Evolutionary conservation across 2,888 invertebrate species (phyloP).

Genomic region (Prenolepis imparis): DNA sequence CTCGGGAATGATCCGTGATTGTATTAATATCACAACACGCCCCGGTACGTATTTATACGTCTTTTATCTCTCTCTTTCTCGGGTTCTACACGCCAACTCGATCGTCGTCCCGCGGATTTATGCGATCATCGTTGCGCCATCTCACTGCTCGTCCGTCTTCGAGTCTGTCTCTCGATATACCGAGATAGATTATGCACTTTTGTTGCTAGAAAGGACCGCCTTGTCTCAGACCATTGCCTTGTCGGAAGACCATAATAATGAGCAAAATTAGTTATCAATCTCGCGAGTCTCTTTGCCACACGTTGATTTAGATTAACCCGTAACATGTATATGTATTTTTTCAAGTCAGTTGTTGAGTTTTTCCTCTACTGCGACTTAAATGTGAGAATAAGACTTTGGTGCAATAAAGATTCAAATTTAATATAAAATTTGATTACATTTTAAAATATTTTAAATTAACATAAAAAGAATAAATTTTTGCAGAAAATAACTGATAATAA

Average conservation of each 20-base stretch:
- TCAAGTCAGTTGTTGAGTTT: neutral
- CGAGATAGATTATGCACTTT: neutral
- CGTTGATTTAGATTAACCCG: neutral
- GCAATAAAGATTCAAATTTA: neutral
- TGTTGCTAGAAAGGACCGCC: neutral
- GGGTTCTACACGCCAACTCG: constrained; percentile 37
- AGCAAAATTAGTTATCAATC: constrained; percentile 32
- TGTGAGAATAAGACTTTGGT: neutral
- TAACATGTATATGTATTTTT: neutral
- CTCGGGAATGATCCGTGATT: constrained; percentile 86
- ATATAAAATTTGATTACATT: constrained; percentile 1
- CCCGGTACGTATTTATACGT: constrained; percentile 81
- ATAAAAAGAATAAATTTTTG: neutral
- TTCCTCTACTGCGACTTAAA: neutral
- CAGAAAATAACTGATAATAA: neutral
- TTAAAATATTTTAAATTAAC: constrained; percentile 6
- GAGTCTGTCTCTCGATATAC: constrained; percentile 33
- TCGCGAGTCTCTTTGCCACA: neutral
- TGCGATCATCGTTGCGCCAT: constrained; percentile 80
- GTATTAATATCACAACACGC: constrained; percentile 86
- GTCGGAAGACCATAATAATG: neutral
- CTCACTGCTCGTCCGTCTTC: neutral
- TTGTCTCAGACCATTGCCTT: neutral
- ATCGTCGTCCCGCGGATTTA: constrained; percentile 77
- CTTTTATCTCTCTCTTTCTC: constrained; percentile 67